Evolutionary conservation across 2,888 invertebrate genomes (phyloP), one percentile per base, ranked within the genome.

Genomic region (Thereva nobilitata): DNA sequence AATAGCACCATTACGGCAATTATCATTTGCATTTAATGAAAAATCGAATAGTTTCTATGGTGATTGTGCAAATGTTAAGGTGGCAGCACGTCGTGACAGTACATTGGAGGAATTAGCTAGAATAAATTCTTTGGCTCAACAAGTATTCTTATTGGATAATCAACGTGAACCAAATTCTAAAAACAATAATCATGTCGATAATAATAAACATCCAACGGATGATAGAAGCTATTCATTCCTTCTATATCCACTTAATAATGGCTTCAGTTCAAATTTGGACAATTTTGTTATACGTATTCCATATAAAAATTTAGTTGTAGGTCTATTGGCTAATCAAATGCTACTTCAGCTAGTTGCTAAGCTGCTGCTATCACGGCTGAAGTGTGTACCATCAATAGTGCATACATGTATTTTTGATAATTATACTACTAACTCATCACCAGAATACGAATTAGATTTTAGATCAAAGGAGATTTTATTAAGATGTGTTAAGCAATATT

Each of bases 21-120:
- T 97, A 45, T 93, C 93, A 67, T 88, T 91, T 75, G 94, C 94
- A 44, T 97, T 96, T 78, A 90, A 93, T 74, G 89, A 91, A 73
- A 90, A 93, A 76, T 96, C 96, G 0, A 92, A 94, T 74, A 95
- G 95, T 76, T 97, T 96, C 80, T 95, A 95, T 78, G 96, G 96
- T 0, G 96, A 96, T 79, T 83, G 90, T 72, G 92, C 92, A 7
- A 93, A 93, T 68, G 95, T 96, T 0, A 95, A 95, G 84, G 95
- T 96, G 5, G 96, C 96, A 1, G 95, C 95, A 0, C 84, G 95
- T 54, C 87, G 91, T 68, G 95, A 96, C 78, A 92, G 92, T 75
- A 90, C 92, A 1, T 84, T 90, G 8, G 89, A 90, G 70, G 95
- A 95, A 76, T 89, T 92, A 75, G 89, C 92, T 44, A 84, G 95